Evolutionary conservation across 1,140 invertebrate species (phyloP), one percentile per base, ranked within the genome.

Genomic region (Pseudomyrmex flavicornis): DNA sequence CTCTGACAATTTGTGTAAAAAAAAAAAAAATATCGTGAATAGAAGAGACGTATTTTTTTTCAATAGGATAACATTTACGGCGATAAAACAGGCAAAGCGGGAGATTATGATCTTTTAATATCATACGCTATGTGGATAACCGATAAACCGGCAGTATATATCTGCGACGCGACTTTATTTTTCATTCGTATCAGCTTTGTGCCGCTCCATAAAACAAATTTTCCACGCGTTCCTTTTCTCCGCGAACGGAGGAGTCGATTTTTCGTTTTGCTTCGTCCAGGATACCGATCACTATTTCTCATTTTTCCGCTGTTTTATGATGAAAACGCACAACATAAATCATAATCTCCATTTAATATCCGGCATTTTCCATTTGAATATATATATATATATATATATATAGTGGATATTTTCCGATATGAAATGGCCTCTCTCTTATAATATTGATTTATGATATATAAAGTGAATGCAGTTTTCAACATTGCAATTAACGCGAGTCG

Each of bases 171-270:
- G 54, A 69, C 48, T 77, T 77, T 54, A 54, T 63, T 66, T 77
- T 56, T n/a, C 35, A 48, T 69, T 44, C 15, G 20, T 17, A 52
- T 69, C 20, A 48, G 54, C 75, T 58, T 79, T 22, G 35, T 22
- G 13, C 46, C 63, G 75, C 5, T 15, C 44, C 65, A 17, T 79
- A 70, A 79, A 79, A 70, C 54, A 79, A 83, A 76, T 83, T 83
- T 83, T 46, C 22, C n/a, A 65, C 75, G 35, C 72, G 54, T 5
- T 0, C 5, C 5, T 4, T 35, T 46, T 15, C 17, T 44, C 9
- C 26, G 35, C 22, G 59, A 54, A 62, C 52, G 35, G 20, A 70
- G 50, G 54, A 62, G 20, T 5, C 35, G 35, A 52, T 12, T 69
- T 12, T 69, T 79, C 50, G 44, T 79, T 79, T 79, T 9, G 48